Conservation (phyloP, 1,140 invertebrate genomes). For the Venturia canescens region DNA sequence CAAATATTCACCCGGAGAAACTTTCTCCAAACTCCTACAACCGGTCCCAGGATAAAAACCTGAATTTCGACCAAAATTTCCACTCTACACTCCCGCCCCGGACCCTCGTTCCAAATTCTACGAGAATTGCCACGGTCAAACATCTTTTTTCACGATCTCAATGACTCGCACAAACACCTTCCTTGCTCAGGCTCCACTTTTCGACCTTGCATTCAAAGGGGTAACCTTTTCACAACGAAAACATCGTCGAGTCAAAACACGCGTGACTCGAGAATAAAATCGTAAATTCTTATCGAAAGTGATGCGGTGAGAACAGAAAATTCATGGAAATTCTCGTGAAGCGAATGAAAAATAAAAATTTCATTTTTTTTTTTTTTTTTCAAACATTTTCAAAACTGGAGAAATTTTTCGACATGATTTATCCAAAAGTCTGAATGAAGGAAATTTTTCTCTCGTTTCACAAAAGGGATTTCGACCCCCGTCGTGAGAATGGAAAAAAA, state of each 20-base stretch:
- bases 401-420: too few relatives aligned
- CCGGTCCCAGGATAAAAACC: neutral
- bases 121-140: neutral
- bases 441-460: too few relatives aligned
- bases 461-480: too few relatives aligned
- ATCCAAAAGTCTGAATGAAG: too few relatives aligned
- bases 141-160: neutral
- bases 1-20: neutral
- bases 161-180: neutral
- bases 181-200: neutral
- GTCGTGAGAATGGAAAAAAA: too few relatives aligned
- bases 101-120: neutral
- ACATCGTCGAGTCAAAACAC: neutral
- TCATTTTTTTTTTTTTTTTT: too few relatives aligned
- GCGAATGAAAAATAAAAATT: too few relatives aligned
- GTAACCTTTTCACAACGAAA: neutral
- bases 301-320: too few relatives aligned
- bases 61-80: conserved; percentile 48
- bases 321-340: too few relatives aligned
- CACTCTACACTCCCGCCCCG: conserved; percentile 15
- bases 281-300: too few relatives aligned
- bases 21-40: conserved; percentile 43
- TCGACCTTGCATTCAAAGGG: neutral
- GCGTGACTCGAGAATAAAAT: too few relatives aligned
- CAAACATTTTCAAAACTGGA: too few relatives aligned